These are phyloP conservation scores for Drosophila varians DNA, from an alignment of 1,140 invertebrate species.

Conservation along the genomic window DNA sequence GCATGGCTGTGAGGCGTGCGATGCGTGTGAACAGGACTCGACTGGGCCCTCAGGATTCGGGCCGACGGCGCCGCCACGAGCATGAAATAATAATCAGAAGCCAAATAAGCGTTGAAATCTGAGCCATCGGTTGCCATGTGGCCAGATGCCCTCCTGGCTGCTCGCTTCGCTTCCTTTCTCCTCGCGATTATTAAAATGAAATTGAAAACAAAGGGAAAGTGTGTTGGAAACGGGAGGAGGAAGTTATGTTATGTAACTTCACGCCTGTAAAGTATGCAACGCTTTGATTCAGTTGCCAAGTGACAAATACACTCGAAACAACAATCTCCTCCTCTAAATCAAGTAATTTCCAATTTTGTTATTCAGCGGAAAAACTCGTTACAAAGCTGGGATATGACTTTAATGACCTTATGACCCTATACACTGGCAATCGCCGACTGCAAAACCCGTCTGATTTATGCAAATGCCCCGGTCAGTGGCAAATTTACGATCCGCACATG, in stretches of 20 bases:
- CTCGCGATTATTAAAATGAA: constrained; percentile 71
- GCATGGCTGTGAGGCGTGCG: constrained; percentile 72
- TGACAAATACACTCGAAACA: constrained; percentile 10
- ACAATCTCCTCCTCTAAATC: too few species aligned
- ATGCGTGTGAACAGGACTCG: constrained; percentile 59
- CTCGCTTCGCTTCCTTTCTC: not conserved
- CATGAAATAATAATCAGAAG: constrained; percentile 82
- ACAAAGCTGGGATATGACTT: constrained; percentile 17
- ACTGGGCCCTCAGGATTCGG: constrained; percentile 22
- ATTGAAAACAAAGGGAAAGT: constrained; percentile 62
- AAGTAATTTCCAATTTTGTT: not conserved
- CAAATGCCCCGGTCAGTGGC: constrained; percentile 50
- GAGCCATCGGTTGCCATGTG: constrained; percentile 52
- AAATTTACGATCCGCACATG: constrained; percentile 51
- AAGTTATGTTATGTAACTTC: constrained; percentile 72
- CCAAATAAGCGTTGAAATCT: constrained; percentile 79
- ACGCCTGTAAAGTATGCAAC: constrained; percentile 55
- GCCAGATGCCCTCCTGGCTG: constrained; percentile 4
- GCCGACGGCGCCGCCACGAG: constrained; percentile 17
- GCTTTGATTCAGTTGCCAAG: constrained; percentile 65
- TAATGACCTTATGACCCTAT: constrained; percentile 38
- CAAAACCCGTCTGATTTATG: constrained; percentile 57
- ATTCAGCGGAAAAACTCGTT: constrained; percentile 1
- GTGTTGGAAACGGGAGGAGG: constrained; percentile 8
- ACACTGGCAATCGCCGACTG: not conserved